A percentile compares a stretch with the other conserved stretches of the same genome.
Conservation (phyloP, 2,888 invertebrate genomes). For the Anorthoa munda region DNA sequence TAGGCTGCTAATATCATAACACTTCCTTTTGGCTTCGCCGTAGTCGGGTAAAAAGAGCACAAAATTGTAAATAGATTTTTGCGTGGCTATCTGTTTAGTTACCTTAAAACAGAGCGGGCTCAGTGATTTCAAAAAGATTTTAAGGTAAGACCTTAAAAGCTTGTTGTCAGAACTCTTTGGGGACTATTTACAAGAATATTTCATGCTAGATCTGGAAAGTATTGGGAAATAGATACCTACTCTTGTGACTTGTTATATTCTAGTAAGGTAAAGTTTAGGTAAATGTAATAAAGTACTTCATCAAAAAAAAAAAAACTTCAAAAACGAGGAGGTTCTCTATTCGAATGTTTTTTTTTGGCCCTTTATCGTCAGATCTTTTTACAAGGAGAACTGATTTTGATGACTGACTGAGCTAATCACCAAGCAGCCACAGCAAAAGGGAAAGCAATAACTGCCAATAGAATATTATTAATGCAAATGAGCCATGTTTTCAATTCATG, state of each 20-base stretch:
- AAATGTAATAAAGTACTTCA: no score
- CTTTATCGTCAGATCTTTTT: no score
- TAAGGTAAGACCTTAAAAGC: conserved; percentile 17
- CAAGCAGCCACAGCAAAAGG: no score
- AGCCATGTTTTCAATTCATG: neutral
- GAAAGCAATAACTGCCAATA: no score
- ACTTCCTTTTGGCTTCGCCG: no score
- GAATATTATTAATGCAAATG: neutral
- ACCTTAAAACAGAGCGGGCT: conserved; percentile 14
- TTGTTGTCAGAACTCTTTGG: conserved; percentile 7
- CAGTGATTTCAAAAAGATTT: conserved; percentile 26
- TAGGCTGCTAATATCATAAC: no score
- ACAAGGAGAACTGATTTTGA: no score
- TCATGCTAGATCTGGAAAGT: neutral
- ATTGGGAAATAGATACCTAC: neutral
- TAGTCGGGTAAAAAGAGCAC: neutral
- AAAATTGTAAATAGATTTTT: conserved; percentile 44
- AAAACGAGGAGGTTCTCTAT: no score
- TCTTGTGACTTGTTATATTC: neutral
- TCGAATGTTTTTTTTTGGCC: no score
- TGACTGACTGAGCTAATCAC: no score
- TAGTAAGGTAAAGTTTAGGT: neutral
- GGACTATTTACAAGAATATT: neutral
- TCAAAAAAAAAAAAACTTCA: no score
- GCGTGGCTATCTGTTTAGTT: conserved; percentile 32